Evolutionary conservation across 2,797 vertebrate genomes (phyloP), one percentile per base, ranked within the genome.

Genomic region (Esox masquinongy): DNA sequence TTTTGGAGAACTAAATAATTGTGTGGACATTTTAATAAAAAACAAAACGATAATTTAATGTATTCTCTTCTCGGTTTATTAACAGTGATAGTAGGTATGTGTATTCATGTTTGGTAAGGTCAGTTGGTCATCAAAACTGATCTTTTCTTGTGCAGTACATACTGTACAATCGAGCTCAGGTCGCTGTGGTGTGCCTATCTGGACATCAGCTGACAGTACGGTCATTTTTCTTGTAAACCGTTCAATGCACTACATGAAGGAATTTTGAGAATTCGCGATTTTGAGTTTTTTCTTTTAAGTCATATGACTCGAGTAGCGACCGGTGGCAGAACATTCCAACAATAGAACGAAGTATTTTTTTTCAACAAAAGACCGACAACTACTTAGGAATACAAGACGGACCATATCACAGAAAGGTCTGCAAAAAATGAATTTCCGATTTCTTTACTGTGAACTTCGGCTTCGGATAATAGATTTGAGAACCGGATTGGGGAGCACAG

Each of bases 11-110:
- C 73, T 82, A 70, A 16, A 78, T 47, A 79, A 24, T 75, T 77
- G 78, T 80, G 77, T 84, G 68, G 56, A 78, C 61, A 59, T 80
- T 39, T 77, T 86, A 84, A 84, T 79, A 88, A 86, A 82, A 77
- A 76, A 70, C 75, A 79, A 82, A 77, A 59, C 56, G 7, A 50
- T 47, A 3, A 31, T 43, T 68, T 73, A 22, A 53, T 26, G 31
- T 49, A 56, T n/a, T 3, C 15, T 53, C 29, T 49, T 50, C 17
- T 66, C 49, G 16, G 7, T 66, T 66, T 34, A 34, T 66, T 66
- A 6, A 16, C 6, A 16, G n/a, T 17, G 56, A 66, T 8, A 7
- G 12, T 61, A 22, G 11, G 22, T 12, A 12, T 14, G 22, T 22
- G 11, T 59, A 24, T 59, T 56, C 53, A 56, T 22, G n/a, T 53